Evolutionary conservation across 1,140 invertebrate species (phyloP), one percentile per base, ranked within the genome.

Genomic region (Galleria mellonella): DNA sequence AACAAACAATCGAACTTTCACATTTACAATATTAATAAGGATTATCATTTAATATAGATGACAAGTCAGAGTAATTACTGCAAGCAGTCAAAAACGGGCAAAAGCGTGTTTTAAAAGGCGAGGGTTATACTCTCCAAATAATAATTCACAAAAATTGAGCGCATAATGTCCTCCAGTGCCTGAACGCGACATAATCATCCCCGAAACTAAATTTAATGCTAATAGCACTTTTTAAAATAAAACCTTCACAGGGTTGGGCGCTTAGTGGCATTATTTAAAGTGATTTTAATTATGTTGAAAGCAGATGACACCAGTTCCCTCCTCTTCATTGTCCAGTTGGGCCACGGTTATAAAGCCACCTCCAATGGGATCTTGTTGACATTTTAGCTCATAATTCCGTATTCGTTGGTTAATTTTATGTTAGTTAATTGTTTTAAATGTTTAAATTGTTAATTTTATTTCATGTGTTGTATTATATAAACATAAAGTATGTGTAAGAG

Each of bases 171-270:
- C 64, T 46, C 62, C 42, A 44, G 45, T 32, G 71, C 70, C 81
- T 81, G 81, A 70, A 55, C 50, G 73, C 52, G 77, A 79, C 79
- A 79, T 82, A 78, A 84, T 83, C 77, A 79, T 69, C 62, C 72
- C 68, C 72, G 73, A 84, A 84, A 84, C 81, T 84, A 84, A 82
- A 84, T 82, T 84, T 84, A 82, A 83, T 81, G 76, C 74, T 78
- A 79, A 79, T 81, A 74, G 71, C 72, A 72, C 69, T 79, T 76
- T 73, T 76, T 76, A 72, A 82, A 79, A 79, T 78, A 77, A 83
- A 82, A 75, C 62, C 67, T 59, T 62, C 32, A 55, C 70, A 58
- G 75, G 75, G 75, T 69, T 62, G 75, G 72, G 54, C 74, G 67
- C 69, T 76, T 74, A 70, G 71, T 78, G 72, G 72, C 70, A 73